These are phyloP conservation scores for Vannuccia rotundouncinata DNA, from an alignment of 2,888 invertebrate species.

Conservation along the genomic window DNA sequence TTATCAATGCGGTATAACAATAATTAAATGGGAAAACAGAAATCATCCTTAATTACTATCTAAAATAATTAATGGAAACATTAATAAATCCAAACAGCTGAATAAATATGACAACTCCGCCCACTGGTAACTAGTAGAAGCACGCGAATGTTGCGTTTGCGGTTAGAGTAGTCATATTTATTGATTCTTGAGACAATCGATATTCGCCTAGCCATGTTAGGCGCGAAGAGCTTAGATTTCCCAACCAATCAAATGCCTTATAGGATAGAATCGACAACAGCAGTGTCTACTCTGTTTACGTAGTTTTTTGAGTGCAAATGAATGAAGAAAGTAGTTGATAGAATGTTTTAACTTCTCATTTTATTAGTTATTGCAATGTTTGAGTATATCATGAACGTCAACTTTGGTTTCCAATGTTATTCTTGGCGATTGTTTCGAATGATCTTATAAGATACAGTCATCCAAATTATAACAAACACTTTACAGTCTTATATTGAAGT, in stretches of 20 bases:
- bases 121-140: too few relatives aligned
- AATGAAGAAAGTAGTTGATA: neutral
- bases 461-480: neutral
- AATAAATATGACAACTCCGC: too few relatives aligned
- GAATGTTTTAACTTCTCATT: neutral
- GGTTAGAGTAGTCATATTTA: neutral
- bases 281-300: neutral
- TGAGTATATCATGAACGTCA: neutral
- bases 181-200: neutral
- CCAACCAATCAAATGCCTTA: neutral
- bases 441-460: neutral
- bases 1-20: too few relatives aligned
- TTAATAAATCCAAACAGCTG: too few relatives aligned
- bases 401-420: neutral
- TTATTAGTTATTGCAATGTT: neutral
- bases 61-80: too few relatives aligned
- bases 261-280: constrained; percentile 13
- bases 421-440: neutral
- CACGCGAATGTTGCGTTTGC: too few relatives aligned
- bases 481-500: too few relatives aligned
- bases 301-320: constrained; percentile 6
- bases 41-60: too few relatives aligned
- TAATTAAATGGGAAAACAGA: too few relatives aligned
- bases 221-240: neutral
- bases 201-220: neutral